Base-by-base conservation (phyloP, 2,888 invertebrate genomes). In the Sussaba pulchella region DNA sequence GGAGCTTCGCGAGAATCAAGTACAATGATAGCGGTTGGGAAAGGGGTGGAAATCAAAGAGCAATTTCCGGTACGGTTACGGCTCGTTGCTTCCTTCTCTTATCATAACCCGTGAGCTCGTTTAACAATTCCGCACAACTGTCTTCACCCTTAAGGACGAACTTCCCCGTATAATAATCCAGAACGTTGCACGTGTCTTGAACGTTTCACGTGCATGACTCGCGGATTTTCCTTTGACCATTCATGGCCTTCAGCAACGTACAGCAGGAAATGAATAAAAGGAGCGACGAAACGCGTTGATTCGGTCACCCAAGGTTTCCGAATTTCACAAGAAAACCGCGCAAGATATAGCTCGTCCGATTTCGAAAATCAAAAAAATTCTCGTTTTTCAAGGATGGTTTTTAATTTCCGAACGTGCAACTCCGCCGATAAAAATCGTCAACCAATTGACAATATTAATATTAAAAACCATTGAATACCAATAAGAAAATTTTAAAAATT, bases 11-110 rank as follows among this genome's bases (percentile, higher is more conserved):
- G 21, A 76, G 36, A 47, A 72, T 57, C 47, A 63, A 69, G 73
- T 50, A 81, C 63, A 73, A 64, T n/a, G n/a, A n/a, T 41, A 26
- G 36, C 31, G 50, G 17, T 39, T 54, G n/a, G 70, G 59, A 76
- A 76, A 69, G 82, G 76, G 71, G 83, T 78, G 70, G 71, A 75
- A 82, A 76, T 78, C 82, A 85, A 79, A 83, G 84, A 84, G 84
- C 82, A 88, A 88, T 88, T 88, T 88, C 88, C 88, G 85, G 85
- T 63, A 81, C 82, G 79, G 77, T 78, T 71, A 82, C 82, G 85
- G 71, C 67, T 79, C 84, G 80, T 72, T 81, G 84, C 70, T 72
- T 82, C 82, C 80, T 84, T 81, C 70, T 78, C 75, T 79, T 59
- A n/a, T 77, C 67, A 59, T 74, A 10, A 12, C 21, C 31, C 43